Evolutionary conservation across 2,888 invertebrate genomes (phyloP).

Genomic region (Machimus rusticus): DNA sequence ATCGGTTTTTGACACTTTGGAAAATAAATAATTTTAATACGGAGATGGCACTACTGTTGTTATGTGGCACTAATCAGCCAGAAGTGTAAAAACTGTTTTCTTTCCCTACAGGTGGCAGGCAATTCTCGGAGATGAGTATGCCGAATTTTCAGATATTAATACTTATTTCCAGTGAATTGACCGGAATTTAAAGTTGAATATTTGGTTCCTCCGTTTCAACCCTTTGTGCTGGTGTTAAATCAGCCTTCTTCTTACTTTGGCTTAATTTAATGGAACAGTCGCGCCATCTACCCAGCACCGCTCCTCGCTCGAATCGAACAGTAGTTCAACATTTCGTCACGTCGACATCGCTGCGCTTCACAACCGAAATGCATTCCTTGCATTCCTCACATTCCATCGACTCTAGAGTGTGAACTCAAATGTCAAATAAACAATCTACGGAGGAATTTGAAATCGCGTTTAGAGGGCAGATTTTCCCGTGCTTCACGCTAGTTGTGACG

Average conservation of each 20-base stretch:
- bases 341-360: slow-evolving; percentile 42
- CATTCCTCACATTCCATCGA: slow-evolving; percentile 42
- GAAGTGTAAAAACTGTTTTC: not conserved
- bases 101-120: not conserved
- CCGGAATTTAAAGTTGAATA: not conserved
- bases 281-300: not conserved
- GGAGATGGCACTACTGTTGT: not conserved
- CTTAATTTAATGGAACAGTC: not conserved
- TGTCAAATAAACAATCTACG: slow-evolving; percentile 47
- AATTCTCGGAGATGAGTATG: not conserved
- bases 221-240: not conserved
- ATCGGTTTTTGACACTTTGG: not conserved
- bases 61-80: not conserved
- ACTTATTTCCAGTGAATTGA: not conserved
- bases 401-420: slow-evolving; percentile 44
- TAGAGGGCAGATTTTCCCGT: slow-evolving; percentile 34
- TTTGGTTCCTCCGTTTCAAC: not conserved
- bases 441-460: slow-evolving; percentile 37
- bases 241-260: not conserved
- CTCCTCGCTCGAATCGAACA: not conserved
- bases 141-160: not conserved
- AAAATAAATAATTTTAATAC: not conserved
- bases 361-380: slow-evolving; percentile 50
- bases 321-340: slow-evolving; percentile 39
- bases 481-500: slow-evolving; percentile 22